Base-by-base conservation (phyloP, 2,888 invertebrate species). In the Nephrocerus scutellatus region DNA sequence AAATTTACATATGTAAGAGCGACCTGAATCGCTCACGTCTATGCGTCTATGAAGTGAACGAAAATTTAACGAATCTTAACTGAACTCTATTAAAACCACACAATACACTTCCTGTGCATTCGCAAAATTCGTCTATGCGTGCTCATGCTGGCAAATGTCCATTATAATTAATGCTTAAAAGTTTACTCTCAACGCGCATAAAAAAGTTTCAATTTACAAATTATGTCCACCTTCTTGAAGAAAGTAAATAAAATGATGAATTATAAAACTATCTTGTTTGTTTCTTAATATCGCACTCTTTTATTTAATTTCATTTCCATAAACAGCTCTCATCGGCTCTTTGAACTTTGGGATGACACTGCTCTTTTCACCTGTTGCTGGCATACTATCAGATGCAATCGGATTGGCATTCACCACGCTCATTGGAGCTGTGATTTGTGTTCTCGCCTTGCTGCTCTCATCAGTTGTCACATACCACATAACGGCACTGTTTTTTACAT, bases 261-360 rank as follows among this genome's bases (percentile, higher is more conserved):
- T n/a, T 14, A n/a, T 5, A 12, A 19, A n/a, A 18, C n/a, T 6
- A 12, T 15, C 24, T 7, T 19, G 15, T 3, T 14, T 35, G 10
- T n/a, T 3, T 9, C 16, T 20, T 20, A 28, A 18, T 19, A 7
- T 6, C 12, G 18, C 4, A 4, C 9, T 20, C 19, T 13, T 12
- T 20, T 5, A 18, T 12, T 33, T 6, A 8, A 3, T 1, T 23
- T 15, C 10, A 2, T 13, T 21, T 19, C 12, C 25, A 4, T 12
- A 19, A 36, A 6, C 9, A 46, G 46, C 46, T 39, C 46, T 46
- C 2, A 44, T 46, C 30, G 46, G 46, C 26, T 46, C 46, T 13
- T 39, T 46, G 24, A 46, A 40, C 6, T 46, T 46, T 22, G 46
- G 46, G 28, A 44, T 44, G 7, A 46, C 36, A 1, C 38, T 46